Conservation (phyloP, 2,797 vertebrate genomes). For the Karalla daura region DNA sequence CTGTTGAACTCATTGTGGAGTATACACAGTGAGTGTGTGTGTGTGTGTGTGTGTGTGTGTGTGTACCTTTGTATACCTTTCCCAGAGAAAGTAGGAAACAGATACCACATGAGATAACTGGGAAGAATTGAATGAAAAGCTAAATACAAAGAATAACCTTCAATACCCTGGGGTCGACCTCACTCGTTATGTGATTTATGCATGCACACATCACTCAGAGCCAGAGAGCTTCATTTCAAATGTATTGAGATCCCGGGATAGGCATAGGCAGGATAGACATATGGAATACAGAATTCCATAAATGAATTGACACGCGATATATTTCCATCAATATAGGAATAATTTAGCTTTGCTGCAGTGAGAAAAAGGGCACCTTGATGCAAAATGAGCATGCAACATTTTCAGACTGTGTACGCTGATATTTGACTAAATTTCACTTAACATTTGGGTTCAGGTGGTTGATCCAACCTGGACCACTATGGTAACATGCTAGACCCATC, state of each 20-base stretch:
- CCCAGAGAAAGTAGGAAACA: background rate
- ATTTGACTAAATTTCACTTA: conserved; percentile 4
- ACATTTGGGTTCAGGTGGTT: background rate
- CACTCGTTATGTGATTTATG: background rate
- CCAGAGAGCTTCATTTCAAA: conserved; percentile 13
- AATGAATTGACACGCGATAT: conserved; percentile 14
- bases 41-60: no score
- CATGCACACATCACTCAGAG: background rate
- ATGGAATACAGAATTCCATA: conserved; percentile 11
- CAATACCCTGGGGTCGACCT: conserved; percentile 3
- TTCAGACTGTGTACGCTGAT: background rate
- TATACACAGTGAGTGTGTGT: no score
- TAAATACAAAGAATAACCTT: background rate
- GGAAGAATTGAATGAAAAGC: background rate
- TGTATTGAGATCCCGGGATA: conserved; percentile 14
- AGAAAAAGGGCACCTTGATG: background rate
- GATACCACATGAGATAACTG: background rate
- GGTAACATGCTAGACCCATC: background rate
- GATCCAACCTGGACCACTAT: background rate
- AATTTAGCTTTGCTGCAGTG: background rate
- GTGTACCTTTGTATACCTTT: no score
- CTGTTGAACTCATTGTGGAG: no score
- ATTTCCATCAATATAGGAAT: background rate
- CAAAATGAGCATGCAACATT: background rate
- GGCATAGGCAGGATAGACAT: no score